Evolutionary conservation across 2,797 vertebrate species (phyloP), one percentile per base, ranked within the genome.

Genomic region (Urocyon cinereoargenteus): DNA sequence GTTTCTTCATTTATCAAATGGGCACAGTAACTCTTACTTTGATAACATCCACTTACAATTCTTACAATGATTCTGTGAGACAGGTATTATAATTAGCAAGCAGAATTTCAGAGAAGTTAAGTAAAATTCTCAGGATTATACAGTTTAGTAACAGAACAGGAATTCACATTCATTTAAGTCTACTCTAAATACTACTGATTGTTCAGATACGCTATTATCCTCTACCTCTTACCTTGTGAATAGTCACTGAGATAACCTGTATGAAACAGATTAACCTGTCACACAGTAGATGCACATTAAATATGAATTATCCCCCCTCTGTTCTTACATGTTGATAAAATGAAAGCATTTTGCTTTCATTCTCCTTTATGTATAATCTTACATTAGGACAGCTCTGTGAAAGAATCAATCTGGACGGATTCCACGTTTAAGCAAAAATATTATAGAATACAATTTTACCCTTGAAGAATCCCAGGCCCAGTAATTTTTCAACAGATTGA

Each of bases 401-500:
- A 96, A 95, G 59, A 96, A 94, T 90, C 90, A 81, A 21, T 51
- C 96, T 97, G 93, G 97, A 97, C 1, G 51, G 91, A 94, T 87
- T 98, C 96, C 96, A 96, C 85, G 77, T 97, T 97, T 93, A 96
- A 97, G 94, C 95, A 86, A 98, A 97, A 97, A 86, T 97, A 98
- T 97, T 94, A 96, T 66, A 89, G 92, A 93, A 94, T 93, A 97
- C 95, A 96, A 94, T 98, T 97, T 97, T 97, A 81, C 84, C 81
- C 84, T 96, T 98, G 97, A 98, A 96, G 95, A 97, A 98, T 97
- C 66, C 97, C 98, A 98, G 98, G 87, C 96, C 94, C 6, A 5
- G 93, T 94, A 91, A 97, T 92, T 98, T 97, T 97, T 98, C 97
- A 98, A 96, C 97, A 98, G 96, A 97, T 94, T 98, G 98, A 97